Evolutionary conservation across 2,888 invertebrate species (phyloP), one percentile per base, ranked within the genome.

Genomic region (Neocrepidodera transversa): DNA sequence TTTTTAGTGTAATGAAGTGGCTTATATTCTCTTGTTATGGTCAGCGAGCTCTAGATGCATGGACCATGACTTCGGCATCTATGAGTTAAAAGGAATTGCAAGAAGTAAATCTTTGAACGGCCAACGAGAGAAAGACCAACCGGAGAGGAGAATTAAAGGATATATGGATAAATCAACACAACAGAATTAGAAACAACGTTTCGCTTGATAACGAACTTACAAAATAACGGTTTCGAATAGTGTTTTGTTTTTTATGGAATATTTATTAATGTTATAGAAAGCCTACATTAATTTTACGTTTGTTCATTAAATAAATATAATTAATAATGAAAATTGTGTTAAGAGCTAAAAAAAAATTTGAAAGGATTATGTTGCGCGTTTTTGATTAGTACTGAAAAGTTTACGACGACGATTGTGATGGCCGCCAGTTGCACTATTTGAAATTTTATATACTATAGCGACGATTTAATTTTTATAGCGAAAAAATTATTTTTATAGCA

Each of bases 1-100:
- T 49, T 42, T 28, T 38, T 11, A 50, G 51, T 51, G 40, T 51
- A 51, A 30, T 7, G 51, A 63, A 60, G 45, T 55, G 52, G 55
- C 60, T 48, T 60, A 38, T 51, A 61, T 59, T 61, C 52, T 62
- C 58, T 58, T 63, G 65, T 62, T 65, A 63, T 63, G 65, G 62
- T 63, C 62, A 58, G 54, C 60, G 58, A 60, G 56, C 51, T 45
- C 51, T 40, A 56, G 60, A 48, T 53, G 60, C 62, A 59, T 64
- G 66, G 66, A 68, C 65, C 68, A 60, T 65, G 65, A 67, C 65
- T 64, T 30, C 57, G 50, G 58, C 49, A 60, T 59, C 50, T 59
- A 49, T 47, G 36, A 51, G 55, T 51, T 56, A 50, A 47, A 57
- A 57, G 45, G 49, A 57, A 42, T 60, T 58, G 54, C 58, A 51